Evolutionary conservation across 2,797 vertebrate species (phyloP).

Genomic region (Chelidonichthys spinosus): DNA sequence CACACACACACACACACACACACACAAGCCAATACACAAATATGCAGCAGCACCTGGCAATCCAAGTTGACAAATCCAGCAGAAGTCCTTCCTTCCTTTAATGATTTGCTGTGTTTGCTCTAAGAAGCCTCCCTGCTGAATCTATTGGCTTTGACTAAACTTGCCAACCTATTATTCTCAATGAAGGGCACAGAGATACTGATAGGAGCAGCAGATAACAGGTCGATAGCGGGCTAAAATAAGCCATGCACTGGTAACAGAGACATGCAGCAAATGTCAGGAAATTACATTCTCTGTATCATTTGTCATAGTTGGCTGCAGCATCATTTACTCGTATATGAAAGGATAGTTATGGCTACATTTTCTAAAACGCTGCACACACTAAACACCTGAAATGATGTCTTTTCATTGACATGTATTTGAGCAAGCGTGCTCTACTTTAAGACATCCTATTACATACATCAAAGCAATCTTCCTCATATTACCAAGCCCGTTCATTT

Average conservation of each 20-base stretch:
- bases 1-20: slow-evolving; percentile 11
- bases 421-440: slow-evolving; percentile 12
- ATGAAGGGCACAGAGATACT: slow-evolving; percentile 63
- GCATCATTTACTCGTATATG: slow-evolving; percentile 13
- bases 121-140: slow-evolving; percentile 66
- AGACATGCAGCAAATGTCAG: slow-evolving; percentile 60
- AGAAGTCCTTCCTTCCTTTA: slow-evolving; percentile 62
- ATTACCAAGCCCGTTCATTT: slow-evolving; percentile 52
- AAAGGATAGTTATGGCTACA: background rate
- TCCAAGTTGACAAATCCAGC: slow-evolving; percentile 61
- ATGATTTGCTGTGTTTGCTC: slow-evolving; percentile 76
- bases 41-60: slow-evolving; percentile 49
- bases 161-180: slow-evolving; percentile 67
- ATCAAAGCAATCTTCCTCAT: slow-evolving; percentile 55
- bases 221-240: slow-evolving; percentile 64
- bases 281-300: slow-evolving; percentile 29
- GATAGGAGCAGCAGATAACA: slow-evolving; percentile 51
- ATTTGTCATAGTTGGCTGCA: slow-evolving; percentile 3
- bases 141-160: slow-evolving; percentile 69
- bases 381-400: background rate
- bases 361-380: slow-evolving; percentile 13
- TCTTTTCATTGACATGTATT: slow-evolving; percentile 4
- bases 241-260: slow-evolving; percentile 30
- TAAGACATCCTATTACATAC: slow-evolving; percentile 42
- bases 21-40: slow-evolving; percentile 38